Conservation (phyloP, 2,113 vertebrate species). For the Chloropsis hardwickii region DNA sequence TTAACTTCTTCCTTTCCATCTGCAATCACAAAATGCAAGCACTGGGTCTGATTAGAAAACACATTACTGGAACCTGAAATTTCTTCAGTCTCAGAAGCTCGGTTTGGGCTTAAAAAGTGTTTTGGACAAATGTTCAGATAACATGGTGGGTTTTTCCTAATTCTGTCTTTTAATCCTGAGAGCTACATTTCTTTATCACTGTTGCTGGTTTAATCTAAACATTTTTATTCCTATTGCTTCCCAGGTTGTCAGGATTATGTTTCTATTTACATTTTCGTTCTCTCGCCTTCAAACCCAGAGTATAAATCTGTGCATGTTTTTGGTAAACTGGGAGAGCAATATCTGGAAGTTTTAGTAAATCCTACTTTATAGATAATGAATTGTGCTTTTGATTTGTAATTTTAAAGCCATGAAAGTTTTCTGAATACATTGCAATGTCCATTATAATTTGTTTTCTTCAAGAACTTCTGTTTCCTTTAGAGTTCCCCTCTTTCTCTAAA, state of each 20-base stretch:
- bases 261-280: not conserved
- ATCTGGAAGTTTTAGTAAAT: not conserved
- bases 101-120: not conserved
- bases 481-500: not conserved
- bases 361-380: not conserved
- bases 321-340: not conserved
- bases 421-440: not conserved
- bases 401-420: not conserved
- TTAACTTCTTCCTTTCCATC: not conserved
- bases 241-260: not conserved
- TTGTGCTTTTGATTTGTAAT: not conserved
- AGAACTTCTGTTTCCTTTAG: not conserved
- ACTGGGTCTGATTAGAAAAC: not conserved
- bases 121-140: not conserved
- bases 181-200: not conserved
- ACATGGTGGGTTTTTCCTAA: not conserved
- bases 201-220: not conserved
- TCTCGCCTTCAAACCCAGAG: not conserved
- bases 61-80: not conserved
- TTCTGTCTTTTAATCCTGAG: not conserved
- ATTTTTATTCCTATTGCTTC: not conserved
- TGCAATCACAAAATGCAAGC: not conserved
- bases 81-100: not conserved
- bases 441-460: not conserved
- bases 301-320: not conserved